Conservation (phyloP, 2,888 invertebrate genomes). For the Globia sparganii region DNA sequence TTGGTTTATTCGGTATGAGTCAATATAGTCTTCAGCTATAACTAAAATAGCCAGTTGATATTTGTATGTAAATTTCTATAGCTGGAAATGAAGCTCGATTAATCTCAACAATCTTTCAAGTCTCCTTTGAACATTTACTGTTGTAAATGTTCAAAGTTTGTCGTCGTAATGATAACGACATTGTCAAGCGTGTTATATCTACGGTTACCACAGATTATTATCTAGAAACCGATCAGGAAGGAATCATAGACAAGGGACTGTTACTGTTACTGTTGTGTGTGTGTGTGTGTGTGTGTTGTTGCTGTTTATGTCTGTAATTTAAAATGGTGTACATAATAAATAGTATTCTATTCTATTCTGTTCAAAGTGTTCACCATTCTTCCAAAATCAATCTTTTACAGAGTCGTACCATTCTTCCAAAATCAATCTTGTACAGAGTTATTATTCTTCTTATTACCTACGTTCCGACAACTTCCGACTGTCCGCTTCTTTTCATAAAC, state of each 20-base stretch:
- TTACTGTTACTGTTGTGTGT: no score
- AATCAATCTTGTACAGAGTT: not conserved
- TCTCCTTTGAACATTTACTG: not conserved
- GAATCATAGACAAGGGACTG: not conserved
- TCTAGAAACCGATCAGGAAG: not conserved
- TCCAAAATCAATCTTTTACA: not conserved
- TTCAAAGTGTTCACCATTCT: not conserved
- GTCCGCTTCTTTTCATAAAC: not conserved
- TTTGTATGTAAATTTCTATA: not conserved
- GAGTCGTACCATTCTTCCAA: not conserved
- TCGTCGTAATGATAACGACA: not conserved
- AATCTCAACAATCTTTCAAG: not conserved
- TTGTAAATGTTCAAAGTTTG: not conserved
- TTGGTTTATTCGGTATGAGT: not conserved
- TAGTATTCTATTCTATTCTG: no score
- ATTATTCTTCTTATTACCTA: not conserved
- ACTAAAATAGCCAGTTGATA: not conserved
- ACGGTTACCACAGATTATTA: not conserved
- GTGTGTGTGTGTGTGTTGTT: no score
- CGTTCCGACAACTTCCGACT: not conserved
- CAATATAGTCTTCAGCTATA: not conserved
- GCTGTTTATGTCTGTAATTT: no score
- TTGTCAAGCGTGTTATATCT: not conserved
- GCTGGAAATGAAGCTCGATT: not conserved
- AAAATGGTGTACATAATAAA: no score